Evolutionary conservation across 2,797 vertebrate genomes (phyloP).

Genomic region (Notolabrus celidotus): DNA sequence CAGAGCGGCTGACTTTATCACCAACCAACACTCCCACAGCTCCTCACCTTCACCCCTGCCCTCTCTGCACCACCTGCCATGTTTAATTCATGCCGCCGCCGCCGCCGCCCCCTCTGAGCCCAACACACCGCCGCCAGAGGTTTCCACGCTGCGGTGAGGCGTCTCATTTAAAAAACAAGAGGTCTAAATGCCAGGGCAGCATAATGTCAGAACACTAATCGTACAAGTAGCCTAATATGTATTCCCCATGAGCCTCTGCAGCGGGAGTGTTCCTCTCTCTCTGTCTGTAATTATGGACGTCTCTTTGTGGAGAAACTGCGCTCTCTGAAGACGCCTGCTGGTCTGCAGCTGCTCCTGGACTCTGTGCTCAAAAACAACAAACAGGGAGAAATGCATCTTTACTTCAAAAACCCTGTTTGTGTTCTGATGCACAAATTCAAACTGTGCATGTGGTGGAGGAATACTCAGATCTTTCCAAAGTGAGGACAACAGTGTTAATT

Average conservation of each 20-base stretch:
- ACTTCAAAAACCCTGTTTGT: neutral
- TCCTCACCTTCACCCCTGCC: slow-evolving; percentile 26
- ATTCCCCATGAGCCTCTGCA: slow-evolving; percentile 32
- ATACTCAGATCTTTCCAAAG: too few species aligned
- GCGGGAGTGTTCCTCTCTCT: neutral
- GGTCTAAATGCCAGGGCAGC: slow-evolving; percentile 54
- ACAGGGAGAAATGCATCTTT: neutral
- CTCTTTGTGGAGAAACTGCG: neutral
- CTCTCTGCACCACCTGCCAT: slow-evolving; percentile 15
- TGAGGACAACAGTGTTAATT: too few species aligned
- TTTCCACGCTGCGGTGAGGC: slow-evolving; percentile 18
- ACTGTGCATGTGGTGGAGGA: too few species aligned
- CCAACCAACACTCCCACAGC: slow-evolving; percentile 3
- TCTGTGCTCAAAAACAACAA: slow-evolving; percentile 1
- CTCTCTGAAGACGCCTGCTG: slow-evolving; percentile 30
- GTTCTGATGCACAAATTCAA: neutral
- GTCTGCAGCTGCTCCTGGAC: slow-evolving; percentile 9
- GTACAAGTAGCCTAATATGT: slow-evolving; percentile 44
- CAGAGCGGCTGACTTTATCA: neutral
- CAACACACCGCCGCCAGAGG: slow-evolving; percentile 5
- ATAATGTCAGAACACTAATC: slow-evolving; percentile 54
- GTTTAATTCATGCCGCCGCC: slow-evolving; percentile 50
- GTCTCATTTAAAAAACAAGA: slow-evolving; percentile 50
- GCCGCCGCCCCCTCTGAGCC: slow-evolving; percentile 2
- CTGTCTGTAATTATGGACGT: slow-evolving; percentile 38